Percentiles rank a stretch among this genome's conserved stretches.
phyloP scores from a whole-genome alignment of 2,888 invertebrate genomes.

The Zhengitettix transpicula region DNA sequence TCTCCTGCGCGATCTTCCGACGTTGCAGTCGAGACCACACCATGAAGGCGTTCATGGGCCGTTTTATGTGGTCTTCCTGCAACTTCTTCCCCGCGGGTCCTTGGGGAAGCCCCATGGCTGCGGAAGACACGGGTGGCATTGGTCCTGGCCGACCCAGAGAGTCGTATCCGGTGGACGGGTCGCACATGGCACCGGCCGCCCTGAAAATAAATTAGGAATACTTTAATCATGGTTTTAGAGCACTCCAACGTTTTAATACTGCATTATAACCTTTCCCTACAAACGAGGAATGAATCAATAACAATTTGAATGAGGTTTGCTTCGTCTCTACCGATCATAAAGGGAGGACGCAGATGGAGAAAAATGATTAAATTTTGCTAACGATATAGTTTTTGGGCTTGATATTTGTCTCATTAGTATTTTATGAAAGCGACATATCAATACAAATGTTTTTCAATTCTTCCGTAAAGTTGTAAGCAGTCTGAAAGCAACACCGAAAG shows the following conservation, averaged over 20 bases:
- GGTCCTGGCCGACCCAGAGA: slow-evolving; percentile 42
- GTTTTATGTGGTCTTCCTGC: slow-evolving; percentile 78
- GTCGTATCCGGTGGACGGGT: slow-evolving; percentile 33
- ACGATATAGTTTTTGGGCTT: no score
- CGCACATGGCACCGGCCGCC: slow-evolving; percentile 61
- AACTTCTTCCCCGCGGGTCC: slow-evolving; percentile 33
- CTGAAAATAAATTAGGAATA: slow-evolving; percentile 23
- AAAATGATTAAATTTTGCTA: no score
- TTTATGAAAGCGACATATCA: no score
- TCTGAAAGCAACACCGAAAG: no score
- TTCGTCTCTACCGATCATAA: no score
- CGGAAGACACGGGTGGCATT: slow-evolving; percentile 29
- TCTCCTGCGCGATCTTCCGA: slow-evolving; percentile 90
- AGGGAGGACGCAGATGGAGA: no score
- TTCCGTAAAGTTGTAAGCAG: no score
- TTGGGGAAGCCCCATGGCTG: slow-evolving; percentile 19
- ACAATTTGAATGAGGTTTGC: no score
- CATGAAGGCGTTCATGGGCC: slow-evolving; percentile 99
- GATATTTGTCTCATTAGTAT: no score
- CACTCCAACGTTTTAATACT: neutral
- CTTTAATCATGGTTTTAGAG: slow-evolving; percentile 14
- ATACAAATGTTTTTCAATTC: no score
- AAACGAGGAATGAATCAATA: no score
- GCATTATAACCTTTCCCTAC: no score
- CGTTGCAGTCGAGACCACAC: slow-evolving; percentile 89